Conservation (phyloP, 2,888 invertebrate species). For the Alcis repandata region DNA sequence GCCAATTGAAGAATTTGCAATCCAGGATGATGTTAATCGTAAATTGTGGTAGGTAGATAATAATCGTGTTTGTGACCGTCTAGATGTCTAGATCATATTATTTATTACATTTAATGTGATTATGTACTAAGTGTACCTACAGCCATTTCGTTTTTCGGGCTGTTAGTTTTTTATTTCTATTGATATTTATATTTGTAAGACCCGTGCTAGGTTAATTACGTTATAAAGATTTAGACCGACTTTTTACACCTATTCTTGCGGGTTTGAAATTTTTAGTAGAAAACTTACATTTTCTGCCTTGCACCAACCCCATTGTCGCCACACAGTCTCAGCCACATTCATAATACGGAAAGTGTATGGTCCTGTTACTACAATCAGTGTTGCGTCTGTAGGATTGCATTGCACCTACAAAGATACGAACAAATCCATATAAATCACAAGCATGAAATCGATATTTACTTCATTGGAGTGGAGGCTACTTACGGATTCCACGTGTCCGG, state of each 20-base stretch:
- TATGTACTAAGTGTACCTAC: no score
- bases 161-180: no score
- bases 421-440: no score
- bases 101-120: no score
- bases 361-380: constrained; percentile 89
- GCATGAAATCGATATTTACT: neutral
- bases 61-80: constrained; percentile 9
- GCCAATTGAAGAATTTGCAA: constrained; percentile 24
- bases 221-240: no score
- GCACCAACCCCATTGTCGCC: constrained; percentile 94
- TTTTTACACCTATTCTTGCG: no score
- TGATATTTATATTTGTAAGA: no score
- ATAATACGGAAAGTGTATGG: constrained; percentile 90
- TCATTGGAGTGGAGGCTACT: constrained; percentile 45
- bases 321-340: constrained; percentile 91
- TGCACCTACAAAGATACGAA: constrained; percentile 85
- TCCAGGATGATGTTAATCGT: constrained; percentile 29
- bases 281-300: constrained; percentile 89
- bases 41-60: constrained; percentile 23
- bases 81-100: neutral
- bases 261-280: neutral
- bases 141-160: no score
- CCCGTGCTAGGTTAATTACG: no score
- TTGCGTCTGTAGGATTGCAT: constrained; percentile 92
- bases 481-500: constrained; percentile 87